Evolutionary conservation across 2,888 invertebrate species (phyloP).

Genomic region (Parasteatoda lunata): DNA sequence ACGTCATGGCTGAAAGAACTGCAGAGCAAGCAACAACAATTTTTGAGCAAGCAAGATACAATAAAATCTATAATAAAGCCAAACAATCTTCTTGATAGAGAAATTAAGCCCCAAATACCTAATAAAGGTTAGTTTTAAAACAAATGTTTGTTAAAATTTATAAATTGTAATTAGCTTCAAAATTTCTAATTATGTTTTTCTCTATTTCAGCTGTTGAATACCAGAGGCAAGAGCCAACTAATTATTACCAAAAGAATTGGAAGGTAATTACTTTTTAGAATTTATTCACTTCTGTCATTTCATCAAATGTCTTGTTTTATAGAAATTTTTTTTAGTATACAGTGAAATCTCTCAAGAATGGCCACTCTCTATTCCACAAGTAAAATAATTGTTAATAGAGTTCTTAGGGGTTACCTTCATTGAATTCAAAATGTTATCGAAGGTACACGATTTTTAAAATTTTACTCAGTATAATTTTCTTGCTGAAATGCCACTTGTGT

Average conservation of each 20-base stretch:
- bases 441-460: too few species aligned
- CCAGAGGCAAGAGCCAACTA: conserved; percentile 12
- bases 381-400: too few species aligned
- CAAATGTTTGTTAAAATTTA: neutral
- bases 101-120: neutral
- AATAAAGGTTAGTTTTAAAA: conserved; percentile 34
- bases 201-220: conserved; percentile 28
- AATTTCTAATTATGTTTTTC: neutral
- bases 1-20: conserved; percentile 83
- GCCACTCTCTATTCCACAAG: too few species aligned
- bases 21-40: conserved; percentile 81
- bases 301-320: neutral
- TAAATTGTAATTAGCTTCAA: neutral
- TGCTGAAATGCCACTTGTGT: too few species aligned
- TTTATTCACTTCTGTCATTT: neutral
- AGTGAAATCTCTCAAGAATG: too few species aligned
- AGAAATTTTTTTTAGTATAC: too few species aligned
- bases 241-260: conserved; percentile 34
- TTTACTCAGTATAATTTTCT: too few species aligned
- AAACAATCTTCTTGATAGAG: conserved; percentile 8
- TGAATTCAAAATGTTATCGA: too few species aligned
- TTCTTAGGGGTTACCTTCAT: too few species aligned
- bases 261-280: conserved; percentile 25
- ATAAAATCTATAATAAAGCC: conserved; percentile 22
- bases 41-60: conserved; percentile 77